Percentiles rank a stretch among this genome's conserved stretches.
These are phyloP conservation scores for Drosophila insularis DNA, from an alignment of 1,140 invertebrate genomes.

Conservation along the genomic window DNA sequence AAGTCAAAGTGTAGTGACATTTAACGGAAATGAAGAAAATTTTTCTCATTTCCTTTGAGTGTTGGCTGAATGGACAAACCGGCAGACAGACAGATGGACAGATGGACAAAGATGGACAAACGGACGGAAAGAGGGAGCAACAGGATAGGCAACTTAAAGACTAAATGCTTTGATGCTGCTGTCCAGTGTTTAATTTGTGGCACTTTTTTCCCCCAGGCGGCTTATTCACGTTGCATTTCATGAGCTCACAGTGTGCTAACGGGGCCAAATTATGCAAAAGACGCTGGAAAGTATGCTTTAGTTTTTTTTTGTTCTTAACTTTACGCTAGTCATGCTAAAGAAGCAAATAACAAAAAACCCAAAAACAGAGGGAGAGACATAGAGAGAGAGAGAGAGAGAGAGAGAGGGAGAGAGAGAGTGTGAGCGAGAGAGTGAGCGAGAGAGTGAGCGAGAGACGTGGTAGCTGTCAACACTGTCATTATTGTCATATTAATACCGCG, in stretches of 20 bases:
- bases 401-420: neutral
- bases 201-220: conserved; percentile 5
- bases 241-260: conserved; percentile 2
- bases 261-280: conserved; percentile 14
- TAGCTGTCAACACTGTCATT: conserved; percentile 49
- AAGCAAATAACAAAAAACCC: neutral
- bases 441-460: neutral
- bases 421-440: neutral
- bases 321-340: neutral
- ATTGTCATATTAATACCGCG: conserved; percentile 51
- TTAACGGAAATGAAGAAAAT: conserved; percentile 76
- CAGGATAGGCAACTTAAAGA: conserved; percentile 6
- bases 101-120: conserved; percentile 18
- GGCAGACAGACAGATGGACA: conserved; percentile 39
- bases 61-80: conserved; percentile 19
- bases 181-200: conserved; percentile 13
- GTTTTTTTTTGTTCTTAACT: conserved; percentile 2
- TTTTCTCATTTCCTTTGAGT: conserved; percentile 73
- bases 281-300: conserved; percentile 3
- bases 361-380: neutral
- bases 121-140: conserved; percentile 25
- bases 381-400: neutral
- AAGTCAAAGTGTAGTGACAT: conserved; percentile 19
- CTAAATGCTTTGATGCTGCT: conserved; percentile 4
- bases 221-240: conserved; percentile 10